These are phyloP conservation scores for Penaeus japonicus DNA, from an alignment of 1,140 invertebrate species.

Conservation along the genomic window DNA sequence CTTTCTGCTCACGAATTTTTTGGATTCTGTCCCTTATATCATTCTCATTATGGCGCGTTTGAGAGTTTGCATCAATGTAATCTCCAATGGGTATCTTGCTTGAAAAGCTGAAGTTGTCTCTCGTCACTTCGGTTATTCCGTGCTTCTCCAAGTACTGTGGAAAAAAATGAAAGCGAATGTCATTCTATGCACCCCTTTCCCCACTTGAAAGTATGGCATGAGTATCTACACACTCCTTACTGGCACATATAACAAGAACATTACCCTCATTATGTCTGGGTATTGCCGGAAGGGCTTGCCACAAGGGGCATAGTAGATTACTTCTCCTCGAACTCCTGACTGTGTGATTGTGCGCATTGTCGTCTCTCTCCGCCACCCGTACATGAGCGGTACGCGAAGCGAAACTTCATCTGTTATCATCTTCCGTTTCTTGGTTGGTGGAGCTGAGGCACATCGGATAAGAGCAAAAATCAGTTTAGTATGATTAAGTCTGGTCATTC, in stretches of 20 bases:
- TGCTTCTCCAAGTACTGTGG: slow-evolving; percentile 81
- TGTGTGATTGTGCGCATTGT: slow-evolving; percentile 68
- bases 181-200: not conserved
- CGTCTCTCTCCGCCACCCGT: slow-evolving; percentile 90
- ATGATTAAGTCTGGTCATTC: not conserved
- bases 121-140: slow-evolving; percentile 75
- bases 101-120: slow-evolving; percentile 92
- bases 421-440: slow-evolving; percentile 62
- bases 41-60: slow-evolving; percentile 33
- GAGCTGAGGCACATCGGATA: slow-evolving; percentile 27
- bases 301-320: slow-evolving; percentile 88
- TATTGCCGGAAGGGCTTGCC: slow-evolving; percentile 79
- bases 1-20: slow-evolving; percentile 52
- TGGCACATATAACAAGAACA: not conserved
- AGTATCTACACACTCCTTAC: too few species aligned
- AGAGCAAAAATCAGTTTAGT: not conserved
- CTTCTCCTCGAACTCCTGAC: slow-evolving; percentile 79
- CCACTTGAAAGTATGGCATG: not conserved
- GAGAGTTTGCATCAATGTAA: slow-evolving; percentile 71
- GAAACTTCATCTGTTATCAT: slow-evolving; percentile 68
- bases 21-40: slow-evolving; percentile 46
- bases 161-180: slow-evolving; percentile 21
- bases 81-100: slow-evolving; percentile 87
- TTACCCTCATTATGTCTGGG: slow-evolving; percentile 77
- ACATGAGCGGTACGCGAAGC: slow-evolving; percentile 76